phyloP scores from a whole-genome alignment of 2,888 invertebrate species.

The Oxystoma pomonae region DNA sequence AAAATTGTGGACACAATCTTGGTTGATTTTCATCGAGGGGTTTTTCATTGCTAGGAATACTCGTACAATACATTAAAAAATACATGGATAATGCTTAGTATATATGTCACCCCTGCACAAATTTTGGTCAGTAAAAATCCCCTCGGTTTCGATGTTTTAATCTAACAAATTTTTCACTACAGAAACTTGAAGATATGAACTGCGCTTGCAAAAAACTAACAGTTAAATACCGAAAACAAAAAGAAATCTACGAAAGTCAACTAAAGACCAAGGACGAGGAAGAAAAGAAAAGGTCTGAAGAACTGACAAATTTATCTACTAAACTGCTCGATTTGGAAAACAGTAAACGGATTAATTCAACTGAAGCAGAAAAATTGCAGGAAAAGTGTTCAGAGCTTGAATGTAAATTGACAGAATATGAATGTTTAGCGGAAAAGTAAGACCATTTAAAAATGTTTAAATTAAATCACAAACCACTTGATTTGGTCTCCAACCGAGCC shows the following conservation, averaged over 20 bases:
- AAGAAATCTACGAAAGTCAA: conserved; percentile 20
- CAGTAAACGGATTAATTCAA: not conserved
- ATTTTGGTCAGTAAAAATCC: too few species aligned
- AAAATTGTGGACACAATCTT: too few species aligned
- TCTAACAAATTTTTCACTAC: too few species aligned
- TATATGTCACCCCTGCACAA: too few species aligned
- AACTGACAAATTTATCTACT: conserved; percentile 22
- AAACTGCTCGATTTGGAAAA: conserved; percentile 19
- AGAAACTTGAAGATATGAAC: conserved; percentile 26
- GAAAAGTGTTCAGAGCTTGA: conserved; percentile 21
- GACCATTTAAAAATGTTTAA: too few species aligned
- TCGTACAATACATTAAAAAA: too few species aligned
- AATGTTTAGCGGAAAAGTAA: conserved; percentile 25
- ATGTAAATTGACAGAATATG: conserved; percentile 22
- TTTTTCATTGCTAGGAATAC: too few species aligned
- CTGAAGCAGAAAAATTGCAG: not conserved
- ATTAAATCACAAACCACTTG: too few species aligned
- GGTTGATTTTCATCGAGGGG: too few species aligned
- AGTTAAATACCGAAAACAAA: conserved; percentile 24
- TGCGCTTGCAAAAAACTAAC: conserved; percentile 25
- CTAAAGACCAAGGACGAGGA: conserved; percentile 18
- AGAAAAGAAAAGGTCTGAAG: conserved; percentile 22
- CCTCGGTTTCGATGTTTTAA: too few species aligned
- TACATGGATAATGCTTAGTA: too few species aligned
- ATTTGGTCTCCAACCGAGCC: too few species aligned